Conservation (phyloP, 2,797 vertebrate species). For the Vultur gryphus region DNA sequence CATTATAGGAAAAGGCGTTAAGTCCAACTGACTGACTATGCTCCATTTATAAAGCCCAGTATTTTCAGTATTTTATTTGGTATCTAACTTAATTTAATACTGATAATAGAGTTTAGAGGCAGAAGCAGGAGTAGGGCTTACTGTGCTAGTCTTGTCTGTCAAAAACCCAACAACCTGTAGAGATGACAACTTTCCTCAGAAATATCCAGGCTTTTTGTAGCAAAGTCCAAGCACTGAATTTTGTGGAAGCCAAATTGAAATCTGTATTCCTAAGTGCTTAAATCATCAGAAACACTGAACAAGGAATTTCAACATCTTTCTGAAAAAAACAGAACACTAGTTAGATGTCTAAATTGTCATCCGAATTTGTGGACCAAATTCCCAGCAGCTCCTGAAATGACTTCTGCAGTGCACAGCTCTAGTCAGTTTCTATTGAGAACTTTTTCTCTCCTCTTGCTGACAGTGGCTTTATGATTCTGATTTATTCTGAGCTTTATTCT, state of each 20-base stretch:
- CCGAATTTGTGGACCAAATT: not conserved
- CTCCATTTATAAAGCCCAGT: not conserved
- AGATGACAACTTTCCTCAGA: not conserved
- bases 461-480: not conserved
- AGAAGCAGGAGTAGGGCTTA: not conserved
- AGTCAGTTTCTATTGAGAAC: not conserved
- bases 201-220: not conserved
- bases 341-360: not conserved
- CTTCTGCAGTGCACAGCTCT: not conserved
- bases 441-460: not conserved
- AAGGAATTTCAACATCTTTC: not conserved
- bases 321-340: not conserved
- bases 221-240: not conserved
- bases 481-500: conserved; percentile 35
- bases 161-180: not conserved
- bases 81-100: not conserved
- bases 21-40: not conserved
- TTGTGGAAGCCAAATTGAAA: not conserved
- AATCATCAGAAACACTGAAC: not conserved
- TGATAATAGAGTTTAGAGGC: not conserved
- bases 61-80: conserved; percentile 22
- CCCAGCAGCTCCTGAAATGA: not conserved
- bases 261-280: not conserved
- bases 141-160: not conserved
- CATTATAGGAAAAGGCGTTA: not conserved